Conservation (phyloP, 2,888 invertebrate species). For the Drosophila seclusa region DNA sequence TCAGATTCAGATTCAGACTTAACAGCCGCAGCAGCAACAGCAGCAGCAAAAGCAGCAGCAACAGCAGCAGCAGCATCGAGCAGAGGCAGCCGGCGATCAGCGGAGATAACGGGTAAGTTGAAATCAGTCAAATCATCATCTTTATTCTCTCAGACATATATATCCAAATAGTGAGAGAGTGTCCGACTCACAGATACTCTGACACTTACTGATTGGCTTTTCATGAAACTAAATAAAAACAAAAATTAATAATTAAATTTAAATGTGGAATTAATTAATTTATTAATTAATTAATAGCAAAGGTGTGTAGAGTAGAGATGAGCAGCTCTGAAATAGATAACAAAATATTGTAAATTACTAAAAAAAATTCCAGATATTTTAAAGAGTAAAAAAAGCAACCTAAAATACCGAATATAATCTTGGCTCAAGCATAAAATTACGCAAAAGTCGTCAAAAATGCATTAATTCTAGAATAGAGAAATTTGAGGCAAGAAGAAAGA, state of each 20-base stretch:
- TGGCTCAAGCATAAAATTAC: neutral
- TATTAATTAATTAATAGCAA: neutral
- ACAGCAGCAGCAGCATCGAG: conserved; percentile 20
- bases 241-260: too few relatives aligned
- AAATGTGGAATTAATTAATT: too few relatives aligned
- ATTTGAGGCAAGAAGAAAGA: neutral
- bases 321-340: neutral
- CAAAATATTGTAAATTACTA: neutral
- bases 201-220: neutral
- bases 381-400: too few relatives aligned
- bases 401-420: neutral
- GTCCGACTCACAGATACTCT: neutral
- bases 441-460: neutral
- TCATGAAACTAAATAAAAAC: neutral
- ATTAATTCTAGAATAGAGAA: neutral
- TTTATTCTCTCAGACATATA: neutral
- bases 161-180: neutral
- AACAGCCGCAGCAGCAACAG: conserved; percentile 10
- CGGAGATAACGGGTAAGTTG: conserved; percentile 56
- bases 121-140: neutral
- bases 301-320: too few relatives aligned
- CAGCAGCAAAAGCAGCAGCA: conserved; percentile 13
- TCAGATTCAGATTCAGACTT: conserved; percentile 34
- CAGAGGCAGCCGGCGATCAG: conserved; percentile 21
- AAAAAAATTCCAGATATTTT: neutral